Percentiles rank a stretch among this genome's conserved stretches.
Conservation (phyloP, 2,113 vertebrate genomes). For the Microtus pennsylvanicus region DNA sequence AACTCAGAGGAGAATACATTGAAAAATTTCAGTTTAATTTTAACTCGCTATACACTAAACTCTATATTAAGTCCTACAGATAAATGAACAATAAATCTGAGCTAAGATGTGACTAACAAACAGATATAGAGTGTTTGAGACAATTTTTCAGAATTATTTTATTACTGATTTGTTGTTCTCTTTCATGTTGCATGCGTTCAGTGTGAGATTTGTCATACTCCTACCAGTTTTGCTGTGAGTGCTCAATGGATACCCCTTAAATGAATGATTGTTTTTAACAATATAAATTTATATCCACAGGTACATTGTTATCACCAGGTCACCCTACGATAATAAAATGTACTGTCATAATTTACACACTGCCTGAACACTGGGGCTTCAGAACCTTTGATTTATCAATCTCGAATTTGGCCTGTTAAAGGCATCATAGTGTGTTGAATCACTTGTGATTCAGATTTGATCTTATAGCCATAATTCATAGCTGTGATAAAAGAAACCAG, state of each 20-base stretch:
- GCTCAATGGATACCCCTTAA: not conserved
- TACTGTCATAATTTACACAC: constrained; percentile 54
- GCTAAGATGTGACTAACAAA: not conserved
- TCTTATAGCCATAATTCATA: constrained; percentile 53
- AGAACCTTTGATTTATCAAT: constrained; percentile 34
- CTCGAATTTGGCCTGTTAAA: constrained; percentile 18
- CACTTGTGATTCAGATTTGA: constrained; percentile 56
- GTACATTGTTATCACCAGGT: constrained; percentile 18
- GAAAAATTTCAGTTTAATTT: constrained; percentile 20
- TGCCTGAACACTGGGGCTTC: not conserved
- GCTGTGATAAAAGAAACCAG: not conserved
- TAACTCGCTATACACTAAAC: not conserved
- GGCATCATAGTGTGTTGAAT: constrained; percentile 60
- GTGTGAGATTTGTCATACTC: not conserved
- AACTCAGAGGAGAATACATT: not conserved
- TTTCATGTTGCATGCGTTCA: not conserved
- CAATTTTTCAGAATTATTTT: not conserved
- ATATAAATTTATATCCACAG: constrained; percentile 40
- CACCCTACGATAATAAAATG: constrained; percentile 26
- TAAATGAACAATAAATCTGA: not conserved
- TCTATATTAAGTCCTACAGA: not conserved
- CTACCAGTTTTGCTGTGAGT: not conserved
- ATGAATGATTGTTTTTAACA: constrained; percentile 35
- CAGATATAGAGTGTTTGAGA: not conserved
- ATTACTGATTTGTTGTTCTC: not conserved